phyloP scores from a whole-genome alignment of 2,888 invertebrate species.

The Doris montereyensis region DNA sequence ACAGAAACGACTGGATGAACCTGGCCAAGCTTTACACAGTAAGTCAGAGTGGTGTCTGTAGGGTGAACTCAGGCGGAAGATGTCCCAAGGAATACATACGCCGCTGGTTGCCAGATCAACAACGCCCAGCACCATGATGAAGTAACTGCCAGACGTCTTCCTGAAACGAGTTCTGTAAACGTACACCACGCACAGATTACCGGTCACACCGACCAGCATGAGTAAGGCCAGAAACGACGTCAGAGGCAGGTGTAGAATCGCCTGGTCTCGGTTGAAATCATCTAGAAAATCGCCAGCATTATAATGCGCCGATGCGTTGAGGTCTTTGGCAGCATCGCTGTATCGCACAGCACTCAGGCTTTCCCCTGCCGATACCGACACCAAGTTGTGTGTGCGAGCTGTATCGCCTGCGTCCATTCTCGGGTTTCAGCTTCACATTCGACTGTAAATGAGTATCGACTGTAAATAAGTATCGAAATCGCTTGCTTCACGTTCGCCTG shows the following conservation, averaged over 20 bases:
- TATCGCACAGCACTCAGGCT: too few species aligned
- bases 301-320: too few species aligned
- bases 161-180: constrained; percentile 54
- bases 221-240: constrained; percentile 52
- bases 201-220: constrained; percentile 51
- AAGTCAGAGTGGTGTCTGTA: constrained; percentile 48
- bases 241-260: constrained; percentile 49
- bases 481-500: too few species aligned
- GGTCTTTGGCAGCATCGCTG: too few species aligned
- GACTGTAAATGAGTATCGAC: too few species aligned
- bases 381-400: too few species aligned
- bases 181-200: constrained; percentile 56
- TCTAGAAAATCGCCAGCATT: too few species aligned
- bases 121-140: constrained; percentile 55
- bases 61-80: constrained; percentile 54
- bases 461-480: too few species aligned
- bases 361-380: too few species aligned
- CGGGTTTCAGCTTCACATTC: too few species aligned
- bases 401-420: too few species aligned
- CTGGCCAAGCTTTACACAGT: constrained; percentile 42
- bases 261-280: background rate
- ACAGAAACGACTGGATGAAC: constrained; percentile 53
- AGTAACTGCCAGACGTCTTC: constrained; percentile 55
- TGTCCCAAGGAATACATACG: constrained; percentile 57
- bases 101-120: constrained; percentile 55